Evolutionary conservation across 2,113 vertebrate species (phyloP).

Genomic region (Tenrec ecaudatus): DNA sequence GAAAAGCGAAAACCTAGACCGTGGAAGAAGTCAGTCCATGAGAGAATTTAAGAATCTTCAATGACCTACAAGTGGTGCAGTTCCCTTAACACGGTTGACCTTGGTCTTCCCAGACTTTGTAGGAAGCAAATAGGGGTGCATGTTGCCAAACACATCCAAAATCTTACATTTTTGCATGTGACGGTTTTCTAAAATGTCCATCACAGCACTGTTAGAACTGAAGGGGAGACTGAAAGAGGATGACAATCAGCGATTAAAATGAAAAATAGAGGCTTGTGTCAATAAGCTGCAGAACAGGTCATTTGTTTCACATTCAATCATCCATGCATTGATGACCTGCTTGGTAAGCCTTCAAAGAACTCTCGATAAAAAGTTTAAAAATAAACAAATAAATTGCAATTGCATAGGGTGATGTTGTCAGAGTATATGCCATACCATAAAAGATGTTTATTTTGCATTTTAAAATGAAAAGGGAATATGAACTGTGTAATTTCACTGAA

Average conservation of each 20-base stretch:
- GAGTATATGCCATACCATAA: not conserved
- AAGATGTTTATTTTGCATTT: constrained; percentile 12
- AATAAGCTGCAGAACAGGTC: not conserved
- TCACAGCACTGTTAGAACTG: not conserved
- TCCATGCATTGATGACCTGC: too few relatives aligned
- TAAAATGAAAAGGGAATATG: not conserved
- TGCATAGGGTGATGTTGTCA: not conserved
- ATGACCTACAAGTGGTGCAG: too few relatives aligned
- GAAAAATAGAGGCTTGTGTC: not conserved
- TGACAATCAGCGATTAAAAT: not conserved
- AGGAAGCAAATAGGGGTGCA: not conserved
- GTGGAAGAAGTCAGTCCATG: not conserved
- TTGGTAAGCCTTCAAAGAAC: too few relatives aligned
- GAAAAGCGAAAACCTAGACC: too few relatives aligned
- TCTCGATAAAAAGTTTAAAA: too few relatives aligned
- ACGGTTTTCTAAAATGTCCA: constrained; percentile 2
- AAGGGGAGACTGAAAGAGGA: not conserved
- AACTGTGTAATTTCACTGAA: not conserved
- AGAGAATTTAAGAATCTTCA: not conserved
- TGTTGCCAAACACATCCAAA: not conserved
- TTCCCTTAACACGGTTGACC: not conserved
- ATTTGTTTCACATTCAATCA: too few relatives aligned
- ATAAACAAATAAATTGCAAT: too few relatives aligned
- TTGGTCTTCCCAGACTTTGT: not conserved
- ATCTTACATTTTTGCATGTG: not conserved